phyloP scores from a whole-genome alignment of 1,140 invertebrate genomes.

The Philopotamus ludificatus region DNA sequence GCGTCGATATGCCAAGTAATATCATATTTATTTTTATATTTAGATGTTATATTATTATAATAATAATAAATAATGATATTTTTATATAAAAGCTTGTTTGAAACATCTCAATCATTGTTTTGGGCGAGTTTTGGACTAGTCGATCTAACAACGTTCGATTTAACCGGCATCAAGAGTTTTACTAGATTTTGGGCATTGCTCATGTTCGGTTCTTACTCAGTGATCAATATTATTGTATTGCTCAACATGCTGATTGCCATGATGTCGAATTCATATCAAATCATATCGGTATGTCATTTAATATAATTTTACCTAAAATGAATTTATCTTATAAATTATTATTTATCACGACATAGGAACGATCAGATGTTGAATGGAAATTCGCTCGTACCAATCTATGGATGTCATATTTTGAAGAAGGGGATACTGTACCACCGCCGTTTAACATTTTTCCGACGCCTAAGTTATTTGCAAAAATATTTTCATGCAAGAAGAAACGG shows the following conservation, averaged over 20 bases:
- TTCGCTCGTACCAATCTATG: constrained; percentile 87
- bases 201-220: constrained; percentile 86
- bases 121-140: constrained; percentile 93
- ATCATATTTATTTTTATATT: constrained; percentile 5
- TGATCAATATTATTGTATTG: constrained; percentile 89
- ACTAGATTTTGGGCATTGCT: constrained; percentile 84
- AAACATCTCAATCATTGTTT: constrained; percentile 90
- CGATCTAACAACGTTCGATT: constrained; percentile 81
- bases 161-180: constrained; percentile 83
- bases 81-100: constrained; percentile 73
- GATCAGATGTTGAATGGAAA: constrained; percentile 89
- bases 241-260: constrained; percentile 95
- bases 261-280: constrained; percentile 95
- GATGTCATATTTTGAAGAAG: constrained; percentile 91
- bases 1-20: constrained; percentile 82
- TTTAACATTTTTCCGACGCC: constrained; percentile 84
- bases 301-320: neutral
- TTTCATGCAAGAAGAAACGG: constrained; percentile 51
- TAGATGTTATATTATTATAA: neutral
- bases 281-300: constrained; percentile 80
- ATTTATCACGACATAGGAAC: constrained; percentile 60
- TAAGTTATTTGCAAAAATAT: constrained; percentile 62
- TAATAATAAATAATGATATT: neutral
- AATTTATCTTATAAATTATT: constrained; percentile 8
- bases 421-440: constrained; percentile 80